Conservation (phyloP, 2,113 vertebrate species). For the Leiothrix lutea region DNA sequence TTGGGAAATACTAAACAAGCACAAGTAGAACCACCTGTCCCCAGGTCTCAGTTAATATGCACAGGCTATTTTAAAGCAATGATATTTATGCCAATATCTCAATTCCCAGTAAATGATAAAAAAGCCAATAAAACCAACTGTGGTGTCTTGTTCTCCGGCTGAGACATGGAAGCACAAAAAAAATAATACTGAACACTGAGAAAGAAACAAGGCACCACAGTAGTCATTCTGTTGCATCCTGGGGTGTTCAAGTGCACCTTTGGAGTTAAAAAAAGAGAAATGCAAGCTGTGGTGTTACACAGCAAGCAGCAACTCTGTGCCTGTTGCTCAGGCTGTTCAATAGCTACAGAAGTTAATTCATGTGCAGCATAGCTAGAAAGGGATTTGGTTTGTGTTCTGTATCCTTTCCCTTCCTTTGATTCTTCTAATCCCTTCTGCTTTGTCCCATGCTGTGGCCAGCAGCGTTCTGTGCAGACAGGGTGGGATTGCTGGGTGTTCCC, state of each 20-base stretch:
- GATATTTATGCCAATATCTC: background rate
- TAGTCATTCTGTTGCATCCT: background rate
- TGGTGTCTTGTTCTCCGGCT: background rate
- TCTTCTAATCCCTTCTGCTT: background rate
- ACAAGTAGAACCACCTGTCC: background rate
- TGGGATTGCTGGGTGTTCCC: rapidly evolving
- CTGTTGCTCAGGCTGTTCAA: background rate
- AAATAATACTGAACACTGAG: background rate
- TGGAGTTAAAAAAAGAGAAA: background rate
- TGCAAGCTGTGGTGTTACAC: background rate
- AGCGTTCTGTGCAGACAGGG: background rate
- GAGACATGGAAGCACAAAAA: background rate
- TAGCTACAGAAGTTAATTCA: background rate
- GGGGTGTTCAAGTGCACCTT: background rate
- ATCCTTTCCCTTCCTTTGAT: background rate
- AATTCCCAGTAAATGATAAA: background rate
- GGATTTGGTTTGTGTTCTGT: background rate
- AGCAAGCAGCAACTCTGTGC: rapidly evolving
- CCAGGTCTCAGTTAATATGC: background rate
- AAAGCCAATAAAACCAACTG: background rate
- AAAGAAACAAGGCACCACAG: background rate
- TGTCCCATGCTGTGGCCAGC: background rate
- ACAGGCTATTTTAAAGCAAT: background rate
- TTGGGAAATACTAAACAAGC: background rate
- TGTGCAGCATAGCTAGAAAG: background rate